Base-by-base conservation (phyloP, 1,140 invertebrate genomes). In the Drosophila bipectinata region DNA sequence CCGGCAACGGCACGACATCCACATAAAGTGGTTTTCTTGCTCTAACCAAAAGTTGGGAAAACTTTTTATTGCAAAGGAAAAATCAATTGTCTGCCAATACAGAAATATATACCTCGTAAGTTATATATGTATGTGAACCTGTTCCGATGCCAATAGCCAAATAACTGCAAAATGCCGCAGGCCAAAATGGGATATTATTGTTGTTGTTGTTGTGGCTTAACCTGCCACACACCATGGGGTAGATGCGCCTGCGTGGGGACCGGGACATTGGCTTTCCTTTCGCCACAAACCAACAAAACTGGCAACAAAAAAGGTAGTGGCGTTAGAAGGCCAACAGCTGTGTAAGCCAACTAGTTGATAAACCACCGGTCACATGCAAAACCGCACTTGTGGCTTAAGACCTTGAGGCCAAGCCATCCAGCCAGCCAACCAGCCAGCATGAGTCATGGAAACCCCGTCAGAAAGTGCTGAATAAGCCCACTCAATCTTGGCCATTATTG, bases 51-150 rank as follows among this genome's bases (percentile, higher is more conserved):
- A 84, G 67, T 72, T 80, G 49, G 64, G 66, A 69, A 80, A 80
- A 66, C 76, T 68, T 37, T 57, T 57, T 80, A 69, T 73, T 77
- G 72, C 59, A 64, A 34, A 87, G 78, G 82, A 78, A 85, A 85
- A 85, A 85, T 85, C 82, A 85, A 85, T 85, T 85, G 82, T 85
- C 78, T 87, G 82, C 21, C 69, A 52, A 37, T 53, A n/a, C 49
- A 54, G 4, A 28, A n/a, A n/a, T 10, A 26, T 24, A 32, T 15
- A 26, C 37, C 30, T n/a, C 14, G 14, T 18, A n/a, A n/a, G 7
- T 26, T 28, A 41, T 57, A 54, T 39, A 34, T 55, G 30, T 37
- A 66, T 72, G 60, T 84, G 82, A 85, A 85, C 82, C 82, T 85
- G 82, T 85, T 85, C 64, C 74, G 58, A 54, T 39, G 69, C 63